Evolutionary conservation across 2,113 vertebrate genomes (phyloP).

Genomic region (Dasyprocta punctata): DNA sequence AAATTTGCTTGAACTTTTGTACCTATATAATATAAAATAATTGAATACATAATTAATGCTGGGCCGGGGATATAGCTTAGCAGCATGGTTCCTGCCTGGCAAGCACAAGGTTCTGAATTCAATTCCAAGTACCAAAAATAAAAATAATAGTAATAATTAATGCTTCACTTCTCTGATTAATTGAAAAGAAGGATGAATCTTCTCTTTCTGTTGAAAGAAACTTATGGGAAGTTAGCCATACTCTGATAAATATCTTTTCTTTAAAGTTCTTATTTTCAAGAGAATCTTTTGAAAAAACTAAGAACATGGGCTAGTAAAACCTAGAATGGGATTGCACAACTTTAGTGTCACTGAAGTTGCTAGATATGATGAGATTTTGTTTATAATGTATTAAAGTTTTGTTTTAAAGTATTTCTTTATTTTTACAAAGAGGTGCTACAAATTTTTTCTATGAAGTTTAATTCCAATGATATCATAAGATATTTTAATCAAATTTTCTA

Average conservation of each 20-base stretch:
- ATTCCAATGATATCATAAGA: background rate
- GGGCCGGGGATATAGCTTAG: too few relatives aligned
- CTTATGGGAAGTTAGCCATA: background rate
- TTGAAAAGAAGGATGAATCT: background rate
- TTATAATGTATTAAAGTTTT: background rate
- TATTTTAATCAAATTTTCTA: background rate
- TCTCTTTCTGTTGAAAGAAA: background rate
- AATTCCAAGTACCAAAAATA: background rate
- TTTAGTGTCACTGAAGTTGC: background rate
- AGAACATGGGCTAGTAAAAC: background rate
- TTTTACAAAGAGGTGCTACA: background rate
- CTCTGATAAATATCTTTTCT: background rate
- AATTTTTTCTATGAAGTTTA: background rate
- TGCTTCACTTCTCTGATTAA: background rate
- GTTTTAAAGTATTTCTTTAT: background rate
- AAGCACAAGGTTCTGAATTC: too few relatives aligned
- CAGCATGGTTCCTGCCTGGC: too few relatives aligned
- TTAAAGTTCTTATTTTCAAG: background rate
- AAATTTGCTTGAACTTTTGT: background rate
- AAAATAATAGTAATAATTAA: slow-evolving; percentile 20
- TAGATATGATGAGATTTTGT: background rate
- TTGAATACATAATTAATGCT: background rate
- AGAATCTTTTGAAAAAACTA: background rate
- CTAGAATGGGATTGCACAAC: background rate
- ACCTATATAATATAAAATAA: background rate